Conservation (phyloP, 2,888 invertebrate species). For the Orthonychiurus folsomi region DNA sequence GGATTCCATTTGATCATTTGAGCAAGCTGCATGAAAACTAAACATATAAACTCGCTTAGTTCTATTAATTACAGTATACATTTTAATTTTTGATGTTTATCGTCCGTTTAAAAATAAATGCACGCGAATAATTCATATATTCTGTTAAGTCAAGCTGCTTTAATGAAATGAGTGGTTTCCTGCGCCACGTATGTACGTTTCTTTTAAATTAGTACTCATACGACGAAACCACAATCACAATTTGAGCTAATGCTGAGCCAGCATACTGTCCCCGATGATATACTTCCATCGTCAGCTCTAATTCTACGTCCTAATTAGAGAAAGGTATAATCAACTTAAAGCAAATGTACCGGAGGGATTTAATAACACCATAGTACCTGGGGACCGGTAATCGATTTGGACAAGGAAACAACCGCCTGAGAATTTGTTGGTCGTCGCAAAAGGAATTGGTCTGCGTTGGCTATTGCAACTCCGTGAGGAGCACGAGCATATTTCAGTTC, state of each 20-base stretch:
- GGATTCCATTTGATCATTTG: too few species aligned
- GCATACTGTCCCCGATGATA: constrained; percentile 62
- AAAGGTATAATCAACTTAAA: constrained; percentile 9
- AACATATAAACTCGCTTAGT: too few species aligned
- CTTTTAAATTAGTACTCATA: constrained; percentile 60
- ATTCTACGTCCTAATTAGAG: constrained; percentile 57
- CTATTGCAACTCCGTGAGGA: constrained; percentile 49
- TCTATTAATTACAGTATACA: too few species aligned
- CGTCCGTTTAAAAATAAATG: too few species aligned
- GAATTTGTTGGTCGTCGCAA: constrained; percentile 50
- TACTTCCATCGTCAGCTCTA: constrained; percentile 77
- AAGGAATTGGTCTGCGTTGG: constrained; percentile 45
- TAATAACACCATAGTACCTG: constrained; percentile 50
- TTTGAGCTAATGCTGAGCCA: constrained; percentile 74
- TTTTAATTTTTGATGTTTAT: too few species aligned
- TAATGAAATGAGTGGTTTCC: too few species aligned
- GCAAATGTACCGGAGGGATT: neutral
- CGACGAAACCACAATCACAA: constrained; percentile 76
- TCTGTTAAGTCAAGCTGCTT: too few species aligned
- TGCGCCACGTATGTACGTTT: too few species aligned
- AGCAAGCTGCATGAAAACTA: too few species aligned
- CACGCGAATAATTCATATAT: too few species aligned
- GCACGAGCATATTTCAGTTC: constrained; percentile 53
- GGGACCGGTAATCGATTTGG: constrained; percentile 68
- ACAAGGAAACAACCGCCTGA: constrained; percentile 67